Evolutionary conservation across 2,888 invertebrate genomes (phyloP), one percentile per base, ranked within the genome.

Genomic region (Phalera bucephala): DNA sequence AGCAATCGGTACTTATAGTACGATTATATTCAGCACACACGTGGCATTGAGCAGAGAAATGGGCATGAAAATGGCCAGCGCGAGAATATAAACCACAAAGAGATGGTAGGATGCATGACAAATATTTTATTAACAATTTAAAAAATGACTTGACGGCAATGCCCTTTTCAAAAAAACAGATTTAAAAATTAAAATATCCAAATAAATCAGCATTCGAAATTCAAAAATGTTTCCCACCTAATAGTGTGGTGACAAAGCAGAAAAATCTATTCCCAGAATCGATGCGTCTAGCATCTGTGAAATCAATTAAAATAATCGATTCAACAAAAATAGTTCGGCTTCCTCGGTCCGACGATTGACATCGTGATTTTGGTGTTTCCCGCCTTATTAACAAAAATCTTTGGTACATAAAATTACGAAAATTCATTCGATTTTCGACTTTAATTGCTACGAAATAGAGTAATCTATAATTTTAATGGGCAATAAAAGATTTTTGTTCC

Each of bases 221-320:
- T 28, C 28, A 28, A 28, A 28, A 14, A 6, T 2, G 10, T 38
- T 37, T 44, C 43, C 37, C 38, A 35, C 31, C 30, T 17, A 37
- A 43, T 53, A 65, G 60, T 46, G 47, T 41, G 34, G 55, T 65
- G 77, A 72, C 55, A 51, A 58, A 46, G 48, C 56, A 60, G 57
- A 48, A 53, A 44, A 54, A 48, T 53, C 44, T 48, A 56, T 64
- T 58, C 56, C 41, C 48, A 45, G 53, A 64, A 59, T 57, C 49
- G 57, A 57, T 51, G 42, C 49, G 44, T 44, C 36, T 22, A 40
- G 61, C 75, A 72, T 80, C 82, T 83, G 85, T 81, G 67, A 74
- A 80, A 82, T 84, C 87, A 85, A 86, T 87, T 87, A 83, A 74
- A 76, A 75, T 84, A 86, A 88, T 87, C 82, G 85, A 82, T 78